These are phyloP conservation scores for Pteromalus puparum DNA, from an alignment of 1,140 invertebrate genomes.

Conservation along the genomic window DNA sequence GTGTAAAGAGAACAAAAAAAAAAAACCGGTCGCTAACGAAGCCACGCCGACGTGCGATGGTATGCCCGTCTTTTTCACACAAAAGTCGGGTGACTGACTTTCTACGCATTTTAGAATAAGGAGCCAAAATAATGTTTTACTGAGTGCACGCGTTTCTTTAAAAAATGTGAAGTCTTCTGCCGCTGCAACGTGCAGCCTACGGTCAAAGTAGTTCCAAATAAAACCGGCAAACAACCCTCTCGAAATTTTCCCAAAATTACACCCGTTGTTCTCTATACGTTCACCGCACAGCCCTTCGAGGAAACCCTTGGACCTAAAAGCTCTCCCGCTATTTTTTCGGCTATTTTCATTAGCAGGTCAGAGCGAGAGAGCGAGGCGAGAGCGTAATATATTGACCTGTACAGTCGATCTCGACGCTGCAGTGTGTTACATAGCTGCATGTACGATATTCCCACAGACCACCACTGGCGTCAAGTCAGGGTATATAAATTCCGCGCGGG, in stretches of 20 bases:
- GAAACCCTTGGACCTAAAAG: too few relatives aligned
- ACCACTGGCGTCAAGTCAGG: not conserved
- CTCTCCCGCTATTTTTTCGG: conserved; percentile 26
- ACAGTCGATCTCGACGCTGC: not conserved
- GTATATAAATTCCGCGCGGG: conserved; percentile 22
- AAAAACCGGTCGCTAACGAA: too few relatives aligned
- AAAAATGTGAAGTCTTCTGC: not conserved
- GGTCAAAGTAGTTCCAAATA: too few relatives aligned
- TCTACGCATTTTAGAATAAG: too few relatives aligned
- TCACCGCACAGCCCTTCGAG: too few relatives aligned
- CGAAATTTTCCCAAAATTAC: conserved; percentile 12
- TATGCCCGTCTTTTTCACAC: not conserved
- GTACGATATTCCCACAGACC: conserved; percentile 45
- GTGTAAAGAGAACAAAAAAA: not conserved
- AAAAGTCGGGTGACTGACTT: not conserved
- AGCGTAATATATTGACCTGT: conserved; percentile 28
- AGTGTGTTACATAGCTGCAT: not conserved
- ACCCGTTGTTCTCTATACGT: not conserved
- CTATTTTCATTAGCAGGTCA: too few relatives aligned
- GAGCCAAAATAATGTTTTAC: too few relatives aligned
- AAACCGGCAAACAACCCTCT: not conserved
- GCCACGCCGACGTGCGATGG: too few relatives aligned
- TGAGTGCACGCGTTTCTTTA: too few relatives aligned
- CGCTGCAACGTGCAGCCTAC: too few relatives aligned
- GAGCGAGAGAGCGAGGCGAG: not conserved